Conservation (phyloP, 2,888 invertebrate species). For the Rotaria sp. region DNA sequence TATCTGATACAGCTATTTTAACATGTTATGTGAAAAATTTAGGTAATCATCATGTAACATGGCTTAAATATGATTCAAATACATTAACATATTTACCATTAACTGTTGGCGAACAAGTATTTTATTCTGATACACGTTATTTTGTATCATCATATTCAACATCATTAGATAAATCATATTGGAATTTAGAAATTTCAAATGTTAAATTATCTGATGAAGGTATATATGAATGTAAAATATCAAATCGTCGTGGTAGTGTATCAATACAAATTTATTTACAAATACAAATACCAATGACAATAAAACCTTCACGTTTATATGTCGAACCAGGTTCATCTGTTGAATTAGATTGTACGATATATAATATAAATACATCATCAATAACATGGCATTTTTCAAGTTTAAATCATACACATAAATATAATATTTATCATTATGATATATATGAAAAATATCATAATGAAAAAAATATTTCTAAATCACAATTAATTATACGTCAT, state of each 20-base stretch:
- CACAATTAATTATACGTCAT: neutral
- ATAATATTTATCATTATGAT: neutral
- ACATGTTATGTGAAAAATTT: slow-evolving; percentile 1
- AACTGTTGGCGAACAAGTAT: neutral
- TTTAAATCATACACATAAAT: neutral
- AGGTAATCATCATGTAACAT: neutral
- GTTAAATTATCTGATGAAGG: neutral
- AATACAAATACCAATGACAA: slow-evolving; percentile 16
- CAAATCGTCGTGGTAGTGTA: neutral
- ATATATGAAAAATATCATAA: neutral
- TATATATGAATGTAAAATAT: neutral
- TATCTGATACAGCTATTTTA: neutral
- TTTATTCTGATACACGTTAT: neutral
- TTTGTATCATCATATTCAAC: neutral
- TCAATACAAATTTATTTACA: neutral
- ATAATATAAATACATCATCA: neutral
- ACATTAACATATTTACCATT: neutral
- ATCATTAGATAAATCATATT: neutral
- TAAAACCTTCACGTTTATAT: neutral
- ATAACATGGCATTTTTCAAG: slow-evolving; percentile 12
- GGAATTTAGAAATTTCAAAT: neutral
- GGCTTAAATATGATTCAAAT: slow-evolving; percentile 5
- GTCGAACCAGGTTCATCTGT: neutral
- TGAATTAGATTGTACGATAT: neutral
- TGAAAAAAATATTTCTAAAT: neutral